Conservation (phyloP, 2,888 invertebrate species). For the Philereme transversata region DNA sequence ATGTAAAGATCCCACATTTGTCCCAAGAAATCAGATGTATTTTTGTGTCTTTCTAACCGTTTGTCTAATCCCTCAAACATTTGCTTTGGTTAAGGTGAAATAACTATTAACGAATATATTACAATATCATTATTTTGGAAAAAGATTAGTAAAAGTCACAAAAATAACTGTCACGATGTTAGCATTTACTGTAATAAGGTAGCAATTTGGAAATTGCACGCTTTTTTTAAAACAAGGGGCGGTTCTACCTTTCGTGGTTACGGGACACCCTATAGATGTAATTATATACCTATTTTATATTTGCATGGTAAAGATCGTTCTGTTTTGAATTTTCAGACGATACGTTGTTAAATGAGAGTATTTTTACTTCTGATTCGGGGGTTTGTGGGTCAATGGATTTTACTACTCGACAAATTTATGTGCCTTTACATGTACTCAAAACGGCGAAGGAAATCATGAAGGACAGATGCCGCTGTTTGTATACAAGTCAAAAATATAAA, state of each 20-base stretch:
- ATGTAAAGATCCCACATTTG: slow-evolving; percentile 18
- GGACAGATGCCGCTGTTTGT: too few species aligned
- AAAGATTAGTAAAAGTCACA: slow-evolving; percentile 18
- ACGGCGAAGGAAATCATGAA: too few species aligned
- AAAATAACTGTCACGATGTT: slow-evolving; percentile 16
- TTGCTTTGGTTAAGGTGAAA: slow-evolving; percentile 21
- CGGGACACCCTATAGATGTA: slow-evolving; percentile 54
- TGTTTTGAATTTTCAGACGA: slow-evolving; percentile 49
- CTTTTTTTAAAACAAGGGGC: slow-evolving; percentile 46
- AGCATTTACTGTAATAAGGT: slow-evolving; percentile 32
- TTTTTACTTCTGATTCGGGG: too few species aligned
- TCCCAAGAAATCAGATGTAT: slow-evolving; percentile 8
- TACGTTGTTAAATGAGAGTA: slow-evolving; percentile 18
- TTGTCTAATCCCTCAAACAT: slow-evolving; percentile 5
- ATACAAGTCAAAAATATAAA: too few species aligned
- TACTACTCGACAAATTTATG: too few species aligned
- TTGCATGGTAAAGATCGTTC: slow-evolving; percentile 60
- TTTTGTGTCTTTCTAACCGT: slow-evolving; percentile 24
- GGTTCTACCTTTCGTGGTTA: slow-evolving; percentile 65
- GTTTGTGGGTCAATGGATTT: too few species aligned
- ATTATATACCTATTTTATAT: slow-evolving; percentile 44
- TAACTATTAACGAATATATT: slow-evolving; percentile 1
- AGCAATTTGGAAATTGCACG: slow-evolving; percentile 33
- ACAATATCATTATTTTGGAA: background rate
- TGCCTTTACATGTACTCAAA: too few species aligned